These are phyloP conservation scores for Acanthoscelides obtectus DNA, from an alignment of 2,888 invertebrate species.

Conservation along the genomic window DNA sequence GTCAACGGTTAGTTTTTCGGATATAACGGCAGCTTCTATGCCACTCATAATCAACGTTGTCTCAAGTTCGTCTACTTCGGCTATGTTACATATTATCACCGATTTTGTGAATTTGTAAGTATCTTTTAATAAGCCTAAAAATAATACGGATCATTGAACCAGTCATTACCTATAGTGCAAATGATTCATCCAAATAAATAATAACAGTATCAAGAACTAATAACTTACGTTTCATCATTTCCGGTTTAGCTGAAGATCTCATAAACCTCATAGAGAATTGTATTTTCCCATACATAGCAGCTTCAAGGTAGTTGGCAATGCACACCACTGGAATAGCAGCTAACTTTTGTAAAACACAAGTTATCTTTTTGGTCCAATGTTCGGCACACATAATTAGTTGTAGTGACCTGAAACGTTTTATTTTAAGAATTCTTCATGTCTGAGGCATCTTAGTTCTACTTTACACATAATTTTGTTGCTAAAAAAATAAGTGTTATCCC, in stretches of 20 bases:
- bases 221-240: conserved; percentile 48
- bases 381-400: conserved; percentile 58
- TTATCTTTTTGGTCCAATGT: conserved; percentile 60
- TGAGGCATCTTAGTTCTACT: background rate
- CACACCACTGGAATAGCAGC: conserved; percentile 58
- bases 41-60: conserved; percentile 28
- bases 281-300: conserved; percentile 64
- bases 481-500: too few species aligned
- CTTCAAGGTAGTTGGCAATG: conserved; percentile 70
- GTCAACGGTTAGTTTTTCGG: conserved; percentile 33
- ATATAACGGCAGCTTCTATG: conserved; percentile 23
- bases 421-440: too few species aligned
- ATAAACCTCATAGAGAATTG: conserved; percentile 48
- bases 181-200: too few species aligned
- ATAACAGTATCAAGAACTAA: background rate
- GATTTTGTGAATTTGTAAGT: conserved; percentile 51
- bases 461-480: too few species aligned
- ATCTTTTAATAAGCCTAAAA: conserved; percentile 49
- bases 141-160: too few species aligned
- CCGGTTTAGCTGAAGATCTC: conserved; percentile 29
- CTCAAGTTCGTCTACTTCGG: conserved; percentile 50
- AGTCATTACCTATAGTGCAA: too few species aligned
- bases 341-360: conserved; percentile 53
- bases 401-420: conserved; percentile 39
- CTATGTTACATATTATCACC: conserved; percentile 60